These are phyloP conservation scores for Spodoptera frugiperda DNA, from an alignment of 1,140 invertebrate genomes.

Conservation along the genomic window DNA sequence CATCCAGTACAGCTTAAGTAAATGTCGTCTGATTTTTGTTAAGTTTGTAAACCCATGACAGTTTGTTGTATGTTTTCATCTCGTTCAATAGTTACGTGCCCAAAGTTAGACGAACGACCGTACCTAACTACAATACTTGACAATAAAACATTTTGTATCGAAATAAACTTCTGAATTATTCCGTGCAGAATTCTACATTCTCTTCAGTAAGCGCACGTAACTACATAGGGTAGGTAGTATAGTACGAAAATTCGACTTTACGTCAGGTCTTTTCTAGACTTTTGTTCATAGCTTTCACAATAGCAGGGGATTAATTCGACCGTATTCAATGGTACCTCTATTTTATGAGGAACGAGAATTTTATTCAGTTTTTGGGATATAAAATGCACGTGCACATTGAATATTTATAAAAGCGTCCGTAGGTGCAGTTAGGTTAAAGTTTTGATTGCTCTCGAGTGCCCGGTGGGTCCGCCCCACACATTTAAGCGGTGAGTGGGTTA, in stretches of 20 bases:
- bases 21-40: no score
- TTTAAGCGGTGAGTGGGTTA: constrained; percentile 43
- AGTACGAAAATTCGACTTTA: not conserved
- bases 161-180: no score
- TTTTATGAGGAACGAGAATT: not conserved
- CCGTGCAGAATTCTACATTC: no score
- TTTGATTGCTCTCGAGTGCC: constrained; percentile 49
- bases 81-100: no score
- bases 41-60: no score
- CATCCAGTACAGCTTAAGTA: no score
- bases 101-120: no score
- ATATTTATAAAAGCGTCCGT: constrained; percentile 16
- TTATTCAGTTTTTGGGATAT: not conserved
- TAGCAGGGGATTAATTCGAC: constrained; percentile 13
- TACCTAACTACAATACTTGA: no score
- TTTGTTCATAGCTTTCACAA: not conserved
- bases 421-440: constrained; percentile 44
- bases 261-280: not conserved
- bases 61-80: no score
- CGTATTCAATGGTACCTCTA: constrained; percentile 1
- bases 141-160: no score
- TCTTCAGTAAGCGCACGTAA: no score
- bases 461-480: constrained; percentile 14
- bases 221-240: no score
- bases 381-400: constrained; percentile 10